A percentile compares a stretch with the other conserved stretches of the same genome.
These are phyloP conservation scores for Drosophila putrida DNA, from an alignment of 2,888 invertebrate species.

Conservation along the genomic window DNA sequence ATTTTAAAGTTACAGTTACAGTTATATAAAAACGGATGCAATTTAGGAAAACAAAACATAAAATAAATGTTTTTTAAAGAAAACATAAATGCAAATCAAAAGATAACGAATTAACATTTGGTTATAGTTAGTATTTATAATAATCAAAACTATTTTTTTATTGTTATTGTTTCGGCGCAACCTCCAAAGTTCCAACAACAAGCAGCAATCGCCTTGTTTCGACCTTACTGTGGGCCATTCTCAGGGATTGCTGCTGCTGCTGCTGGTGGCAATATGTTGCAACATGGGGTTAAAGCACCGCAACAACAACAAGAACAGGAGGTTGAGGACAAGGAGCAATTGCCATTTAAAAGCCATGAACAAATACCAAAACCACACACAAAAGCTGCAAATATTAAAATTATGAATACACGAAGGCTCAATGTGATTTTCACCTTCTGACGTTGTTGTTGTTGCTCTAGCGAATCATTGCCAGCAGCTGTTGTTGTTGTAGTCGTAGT, in stretches of 20 bases:
- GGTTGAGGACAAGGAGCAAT: slow-evolving; percentile 48
- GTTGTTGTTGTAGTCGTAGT: slow-evolving; percentile 71
- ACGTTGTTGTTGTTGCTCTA: slow-evolving; percentile 72
- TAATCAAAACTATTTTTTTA: slow-evolving; percentile 38
- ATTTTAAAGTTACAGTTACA: slow-evolving; percentile 38
- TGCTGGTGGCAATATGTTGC: slow-evolving; percentile 42
- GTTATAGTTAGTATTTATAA: slow-evolving; percentile 46
- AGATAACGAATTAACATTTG: slow-evolving; percentile 32
- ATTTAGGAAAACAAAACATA: slow-evolving; percentile 49
- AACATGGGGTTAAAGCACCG: slow-evolving; percentile 47
- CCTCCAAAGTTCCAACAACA: slow-evolving; percentile 19
- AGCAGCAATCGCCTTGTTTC: slow-evolving; percentile 18
- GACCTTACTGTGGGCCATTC: slow-evolving; percentile 59
- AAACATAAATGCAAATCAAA: slow-evolving; percentile 40
- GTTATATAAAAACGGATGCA: slow-evolving; percentile 34
- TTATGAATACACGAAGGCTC: slow-evolving; percentile 84
- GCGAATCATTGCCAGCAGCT: slow-evolving; percentile 56
- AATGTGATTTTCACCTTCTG: slow-evolving; percentile 85
- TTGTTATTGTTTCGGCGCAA: slow-evolving; percentile 43
- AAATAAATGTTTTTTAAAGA: slow-evolving; percentile 36
- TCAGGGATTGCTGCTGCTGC: slow-evolving; percentile 35
- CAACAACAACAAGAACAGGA: slow-evolving; percentile 68
- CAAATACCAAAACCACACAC: slow-evolving; percentile 85
- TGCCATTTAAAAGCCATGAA: slow-evolving; percentile 84
- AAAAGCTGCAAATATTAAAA: slow-evolving; percentile 84